A percentile compares a stretch with the other conserved stretches of the same genome.
These are phyloP conservation scores for Herpailurus yagouaroundi DNA, from an alignment of 2,113 vertebrate species.

Conservation along the genomic window DNA sequence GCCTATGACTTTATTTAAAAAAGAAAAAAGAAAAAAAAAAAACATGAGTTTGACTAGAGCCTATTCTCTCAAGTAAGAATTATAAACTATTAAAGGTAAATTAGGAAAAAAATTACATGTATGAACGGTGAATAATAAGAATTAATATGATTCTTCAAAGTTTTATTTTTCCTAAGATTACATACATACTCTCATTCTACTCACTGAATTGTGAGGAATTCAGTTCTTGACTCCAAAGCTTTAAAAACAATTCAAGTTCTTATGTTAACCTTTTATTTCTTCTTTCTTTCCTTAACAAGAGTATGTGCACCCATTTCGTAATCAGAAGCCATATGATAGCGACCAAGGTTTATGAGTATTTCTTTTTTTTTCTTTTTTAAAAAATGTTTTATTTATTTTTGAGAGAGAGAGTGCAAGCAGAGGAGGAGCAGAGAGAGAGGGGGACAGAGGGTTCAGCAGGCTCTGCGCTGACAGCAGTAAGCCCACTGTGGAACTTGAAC, in stretches of 20 bases:
- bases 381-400: too few species aligned
- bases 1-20: not conserved
- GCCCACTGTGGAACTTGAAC: too few species aligned
- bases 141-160: not conserved
- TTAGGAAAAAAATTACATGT: not conserved
- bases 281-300: constrained; percentile 1
- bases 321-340: not conserved
- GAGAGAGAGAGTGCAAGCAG: too few species aligned
- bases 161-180: not conserved
- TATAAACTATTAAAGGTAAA: not conserved
- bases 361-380: not conserved
- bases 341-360: not conserved
- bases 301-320: not conserved
- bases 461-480: too few species aligned
- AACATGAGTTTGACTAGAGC: not conserved
- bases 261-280: not conserved
- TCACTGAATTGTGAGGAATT: not conserved
- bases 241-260: not conserved
- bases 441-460: too few species aligned
- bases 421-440: too few species aligned
- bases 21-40: not conserved
- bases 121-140: not conserved
- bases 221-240: not conserved
- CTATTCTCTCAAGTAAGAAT: not conserved
- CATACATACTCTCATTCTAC: not conserved